A percentile compares a stretch with the other conserved stretches of the same genome.
phyloP scores from a whole-genome alignment of 1,140 invertebrate genomes.

The Caenorhabditis remanei region DNA sequence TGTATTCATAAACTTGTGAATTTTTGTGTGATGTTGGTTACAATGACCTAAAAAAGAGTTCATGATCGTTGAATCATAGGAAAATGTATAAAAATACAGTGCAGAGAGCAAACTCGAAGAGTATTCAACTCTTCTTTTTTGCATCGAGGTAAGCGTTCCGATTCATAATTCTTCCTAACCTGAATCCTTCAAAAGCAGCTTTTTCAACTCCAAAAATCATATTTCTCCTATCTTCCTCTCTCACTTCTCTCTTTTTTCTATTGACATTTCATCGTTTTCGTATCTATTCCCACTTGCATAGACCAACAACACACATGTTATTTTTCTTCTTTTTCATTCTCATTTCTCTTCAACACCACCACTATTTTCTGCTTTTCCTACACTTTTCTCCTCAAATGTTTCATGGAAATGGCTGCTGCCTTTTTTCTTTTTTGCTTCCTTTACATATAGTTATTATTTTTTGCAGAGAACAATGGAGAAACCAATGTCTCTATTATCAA shows the following conservation, averaged over 20 bases:
- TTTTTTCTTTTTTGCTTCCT: background rate
- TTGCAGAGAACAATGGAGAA: background rate
- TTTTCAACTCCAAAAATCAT: no score
- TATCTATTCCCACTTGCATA: constrained; percentile 12
- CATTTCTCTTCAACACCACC: background rate
- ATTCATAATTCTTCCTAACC: no score
- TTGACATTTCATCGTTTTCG: background rate
- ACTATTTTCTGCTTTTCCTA: background rate
- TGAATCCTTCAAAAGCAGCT: no score
- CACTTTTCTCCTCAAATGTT: background rate
- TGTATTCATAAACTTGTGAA: background rate
- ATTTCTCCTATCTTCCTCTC: background rate
- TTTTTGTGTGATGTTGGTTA: background rate
- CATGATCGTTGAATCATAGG: no score
- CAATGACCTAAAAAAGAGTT: no score
- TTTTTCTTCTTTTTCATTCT: background rate
- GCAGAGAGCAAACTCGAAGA: no score
- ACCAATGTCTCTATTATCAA: constrained; percentile 8
- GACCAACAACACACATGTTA: background rate
- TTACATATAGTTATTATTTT: background rate
- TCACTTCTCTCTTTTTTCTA: background rate
- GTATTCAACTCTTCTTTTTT: no score
- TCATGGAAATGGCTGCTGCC: background rate
- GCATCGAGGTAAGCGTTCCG: no score
- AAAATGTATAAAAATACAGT: no score